Evolutionary conservation across 1,140 invertebrate genomes (phyloP), one percentile per base, ranked within the genome.

Genomic region (Hyphantria cunea): DNA sequence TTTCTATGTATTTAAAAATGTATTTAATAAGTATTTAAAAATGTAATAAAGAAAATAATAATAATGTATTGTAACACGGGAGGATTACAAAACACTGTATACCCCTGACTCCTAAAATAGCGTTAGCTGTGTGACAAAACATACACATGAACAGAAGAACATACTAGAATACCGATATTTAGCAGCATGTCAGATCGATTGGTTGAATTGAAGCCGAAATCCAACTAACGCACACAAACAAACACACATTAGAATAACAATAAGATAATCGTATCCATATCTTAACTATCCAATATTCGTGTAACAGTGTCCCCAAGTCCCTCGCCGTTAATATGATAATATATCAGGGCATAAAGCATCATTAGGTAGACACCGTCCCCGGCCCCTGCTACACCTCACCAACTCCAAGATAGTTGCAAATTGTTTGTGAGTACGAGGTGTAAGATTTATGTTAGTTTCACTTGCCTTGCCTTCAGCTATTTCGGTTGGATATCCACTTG

Each of bases 281-380:
- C 41, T 44, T 44, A 44, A 44, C 9, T 12, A 44, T 44, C 41
- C 17, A 25, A 12, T 33, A 33, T 66, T 42, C 37, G 37, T 55
- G 34, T 37, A 55, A 56, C 45, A 60, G 39, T 25, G 15, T 61
- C 41, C 52, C 47, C 32, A 50, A 45, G 3, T n/a, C 56, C 62
- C 56, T 61, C 34, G 12, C 49, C 32, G 49, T 66, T 70, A 70
- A 70, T 72, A 74, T 69, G 61, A 72, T 66, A 72, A 70, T 64
- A 63, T 59, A 58, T 59, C 50, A 64, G 52, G 10, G 44, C 66
- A 75, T 72, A 70, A 72, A 75, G 66, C 64, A 72, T 66, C 66
- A 72, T 75, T 75, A 75, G 64, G 10, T 34, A 55, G 25, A 12
- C 25, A 42, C 50, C 47, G 25, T 6, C 32, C 41, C 48, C 50